Evolutionary conservation across 2,888 invertebrate species (phyloP).

Genomic region (Epistrophe grossulariae): DNA sequence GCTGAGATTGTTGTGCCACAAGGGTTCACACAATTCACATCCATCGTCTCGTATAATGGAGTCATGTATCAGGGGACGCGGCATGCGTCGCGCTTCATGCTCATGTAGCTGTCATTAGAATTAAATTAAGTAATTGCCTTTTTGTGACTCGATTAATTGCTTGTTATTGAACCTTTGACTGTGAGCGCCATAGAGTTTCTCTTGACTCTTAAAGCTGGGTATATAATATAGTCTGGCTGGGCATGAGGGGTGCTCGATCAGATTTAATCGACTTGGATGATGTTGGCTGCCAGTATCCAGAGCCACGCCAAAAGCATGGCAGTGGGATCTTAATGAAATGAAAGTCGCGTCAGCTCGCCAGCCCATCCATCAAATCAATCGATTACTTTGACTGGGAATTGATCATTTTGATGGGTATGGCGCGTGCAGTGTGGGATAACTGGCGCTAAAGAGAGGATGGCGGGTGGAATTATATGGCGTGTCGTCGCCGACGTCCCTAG

Average conservation of each 20-base stretch:
- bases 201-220: conserved; percentile 12
- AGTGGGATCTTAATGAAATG: conserved; percentile 59
- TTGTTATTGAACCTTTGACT: conserved; percentile 74
- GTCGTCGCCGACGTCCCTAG: conserved; percentile 57
- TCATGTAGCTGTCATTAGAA: conserved; percentile 76
- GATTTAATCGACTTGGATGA: conserved; percentile 64
- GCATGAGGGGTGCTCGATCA: conserved; percentile 55
- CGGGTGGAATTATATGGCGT: conserved; percentile 40
- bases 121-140: conserved; percentile 76
- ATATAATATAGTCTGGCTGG: conserved; percentile 51
- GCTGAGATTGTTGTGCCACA: conserved; percentile 70
- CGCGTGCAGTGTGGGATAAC: conserved; percentile 34
- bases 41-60: conserved; percentile 68
- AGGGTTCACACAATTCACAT: conserved; percentile 70
- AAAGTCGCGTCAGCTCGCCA: conserved; percentile 70
- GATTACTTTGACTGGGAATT: conserved; percentile 60
- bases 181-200: conserved; percentile 67
- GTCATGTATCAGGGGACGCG: conserved; percentile 69
- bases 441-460: conserved; percentile 44
- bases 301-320: conserved; percentile 37
- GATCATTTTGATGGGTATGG: conserved; percentile 68
- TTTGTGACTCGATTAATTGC: conserved; percentile 76
- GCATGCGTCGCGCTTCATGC: conserved; percentile 73
- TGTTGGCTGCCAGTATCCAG: conserved; percentile 46
- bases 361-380: conserved; percentile 73